Evolutionary conservation across 2,113 vertebrate species (phyloP).

Genomic region (Trematocara marginatum): DNA sequence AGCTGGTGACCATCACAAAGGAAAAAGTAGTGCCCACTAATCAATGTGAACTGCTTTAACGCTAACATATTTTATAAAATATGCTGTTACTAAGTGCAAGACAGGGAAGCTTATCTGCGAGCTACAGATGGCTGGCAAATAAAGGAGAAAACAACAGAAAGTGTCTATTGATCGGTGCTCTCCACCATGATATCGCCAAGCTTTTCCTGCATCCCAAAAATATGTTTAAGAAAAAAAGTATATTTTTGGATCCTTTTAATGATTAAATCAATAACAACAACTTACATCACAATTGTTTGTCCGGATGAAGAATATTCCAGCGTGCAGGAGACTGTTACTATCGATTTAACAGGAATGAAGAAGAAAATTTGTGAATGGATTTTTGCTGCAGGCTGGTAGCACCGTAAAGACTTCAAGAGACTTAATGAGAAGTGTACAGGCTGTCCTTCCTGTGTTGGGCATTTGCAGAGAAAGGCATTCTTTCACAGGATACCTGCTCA

Average conservation of each 20-base stretch:
- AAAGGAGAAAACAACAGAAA: not conserved
- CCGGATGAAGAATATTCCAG: not conserved
- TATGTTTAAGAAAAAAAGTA: not conserved
- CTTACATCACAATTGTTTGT: not conserved
- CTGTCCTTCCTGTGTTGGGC: too few species aligned
- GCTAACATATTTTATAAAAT: not conserved
- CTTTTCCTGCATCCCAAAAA: not conserved
- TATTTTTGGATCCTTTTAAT: not conserved
- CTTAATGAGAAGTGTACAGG: not conserved
- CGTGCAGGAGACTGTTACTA: not conserved
- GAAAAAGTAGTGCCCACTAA: not conserved
- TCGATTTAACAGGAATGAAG: not conserved
- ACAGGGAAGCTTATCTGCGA: not conserved
- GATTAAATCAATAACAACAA: not conserved
- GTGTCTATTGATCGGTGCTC: not conserved
- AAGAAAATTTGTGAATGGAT: not conserved
- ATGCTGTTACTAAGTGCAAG: not conserved
- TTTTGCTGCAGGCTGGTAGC: not conserved
- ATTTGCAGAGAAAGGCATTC: too few species aligned
- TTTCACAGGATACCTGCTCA: rapidly evolving
- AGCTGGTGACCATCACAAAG: not conserved
- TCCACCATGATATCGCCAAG: not conserved
- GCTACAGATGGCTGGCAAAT: not conserved
- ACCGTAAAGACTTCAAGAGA: not conserved
- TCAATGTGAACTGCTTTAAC: not conserved